phyloP scores from a whole-genome alignment of 2,888 invertebrate genomes.

The Luperina testacea region DNA sequence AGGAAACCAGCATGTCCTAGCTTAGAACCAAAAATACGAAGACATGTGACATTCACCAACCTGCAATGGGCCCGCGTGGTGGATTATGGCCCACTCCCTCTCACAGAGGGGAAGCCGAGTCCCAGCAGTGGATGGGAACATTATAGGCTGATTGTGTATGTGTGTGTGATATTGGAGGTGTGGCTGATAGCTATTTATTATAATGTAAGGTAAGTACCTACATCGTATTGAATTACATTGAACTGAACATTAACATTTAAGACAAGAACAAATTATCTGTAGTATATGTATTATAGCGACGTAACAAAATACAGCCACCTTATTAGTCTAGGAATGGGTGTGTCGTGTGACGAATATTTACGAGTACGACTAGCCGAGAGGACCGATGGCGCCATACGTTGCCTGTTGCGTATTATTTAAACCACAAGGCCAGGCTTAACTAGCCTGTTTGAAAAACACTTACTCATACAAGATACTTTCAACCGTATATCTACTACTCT shows the following conservation, averaged over 20 bases:
- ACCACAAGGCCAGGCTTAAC: conserved; percentile 81
- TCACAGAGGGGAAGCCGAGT: not conserved
- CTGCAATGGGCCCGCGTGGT: not conserved
- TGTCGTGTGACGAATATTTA: conserved; percentile 88
- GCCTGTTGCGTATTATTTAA: conserved; percentile 87
- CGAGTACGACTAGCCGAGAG: conserved; percentile 73
- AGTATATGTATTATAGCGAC: conserved; percentile 51
- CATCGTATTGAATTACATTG: conserved; percentile 51
- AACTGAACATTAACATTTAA: conserved; percentile 24
- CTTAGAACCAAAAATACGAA: not conserved
- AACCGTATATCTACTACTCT: conserved; percentile 73
- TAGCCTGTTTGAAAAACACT: conserved; percentile 70
- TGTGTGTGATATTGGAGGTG: conserved; percentile 40
- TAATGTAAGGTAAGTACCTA: conserved; percentile 7
- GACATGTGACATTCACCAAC: not conserved
- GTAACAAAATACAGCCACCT: conserved; percentile 79
- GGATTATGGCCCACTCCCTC: not conserved
- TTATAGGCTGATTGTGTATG: not conserved
- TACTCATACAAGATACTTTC: conserved; percentile 72
- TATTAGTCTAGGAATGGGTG: conserved; percentile 88
- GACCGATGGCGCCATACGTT: conserved; percentile 73
- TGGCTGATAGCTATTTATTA: conserved; percentile 27
- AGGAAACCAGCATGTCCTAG: not conserved
- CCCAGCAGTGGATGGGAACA: not conserved
- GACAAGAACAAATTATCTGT: conserved; percentile 43